These are phyloP conservation scores for Podotricha telesiphe DNA, from an alignment of 2,888 invertebrate species.

Conservation along the genomic window DNA sequence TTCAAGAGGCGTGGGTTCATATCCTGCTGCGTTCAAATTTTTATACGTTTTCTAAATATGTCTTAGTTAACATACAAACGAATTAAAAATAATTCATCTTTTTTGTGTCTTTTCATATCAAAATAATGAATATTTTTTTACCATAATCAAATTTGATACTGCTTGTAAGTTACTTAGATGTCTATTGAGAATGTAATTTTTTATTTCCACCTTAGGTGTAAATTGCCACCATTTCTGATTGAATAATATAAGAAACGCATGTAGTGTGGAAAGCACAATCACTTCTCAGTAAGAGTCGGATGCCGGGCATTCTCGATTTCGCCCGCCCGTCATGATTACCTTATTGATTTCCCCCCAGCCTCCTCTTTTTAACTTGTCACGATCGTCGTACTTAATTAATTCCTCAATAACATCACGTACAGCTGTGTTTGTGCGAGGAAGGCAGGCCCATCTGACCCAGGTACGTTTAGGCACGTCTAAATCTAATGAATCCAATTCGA, in stretches of 20 bases:
- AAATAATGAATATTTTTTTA: too few relatives aligned
- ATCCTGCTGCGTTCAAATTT: too few relatives aligned
- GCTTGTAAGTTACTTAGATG: too few relatives aligned
- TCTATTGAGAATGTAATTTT: too few relatives aligned
- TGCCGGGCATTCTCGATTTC: constrained; percentile 37
- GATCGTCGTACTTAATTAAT: constrained; percentile 61
- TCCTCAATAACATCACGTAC: constrained; percentile 69
- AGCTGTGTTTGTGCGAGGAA: constrained; percentile 54
- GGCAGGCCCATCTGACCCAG: constrained; percentile 52
- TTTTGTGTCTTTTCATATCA: too few relatives aligned
- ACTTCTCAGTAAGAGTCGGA: constrained; percentile 12
- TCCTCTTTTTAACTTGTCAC: constrained; percentile 39
- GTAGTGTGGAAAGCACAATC: constrained; percentile 7
- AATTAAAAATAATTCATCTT: too few relatives aligned
- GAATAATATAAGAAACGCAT: constrained; percentile 13
- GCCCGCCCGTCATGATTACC: constrained; percentile 34
- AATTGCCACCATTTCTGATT: constrained; percentile 1
- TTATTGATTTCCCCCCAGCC: constrained; percentile 39
- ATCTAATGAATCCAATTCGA: constrained; percentile 12
- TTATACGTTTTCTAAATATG: too few relatives aligned
- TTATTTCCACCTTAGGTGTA: not conserved
- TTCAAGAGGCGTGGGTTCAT: too few relatives aligned
- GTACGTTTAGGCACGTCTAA: not conserved
- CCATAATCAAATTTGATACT: too few relatives aligned
- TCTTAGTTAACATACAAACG: not conserved